These are phyloP conservation scores for Smithornis capensis DNA, from an alignment of 2,113 vertebrate genomes.

Conservation along the genomic window DNA sequence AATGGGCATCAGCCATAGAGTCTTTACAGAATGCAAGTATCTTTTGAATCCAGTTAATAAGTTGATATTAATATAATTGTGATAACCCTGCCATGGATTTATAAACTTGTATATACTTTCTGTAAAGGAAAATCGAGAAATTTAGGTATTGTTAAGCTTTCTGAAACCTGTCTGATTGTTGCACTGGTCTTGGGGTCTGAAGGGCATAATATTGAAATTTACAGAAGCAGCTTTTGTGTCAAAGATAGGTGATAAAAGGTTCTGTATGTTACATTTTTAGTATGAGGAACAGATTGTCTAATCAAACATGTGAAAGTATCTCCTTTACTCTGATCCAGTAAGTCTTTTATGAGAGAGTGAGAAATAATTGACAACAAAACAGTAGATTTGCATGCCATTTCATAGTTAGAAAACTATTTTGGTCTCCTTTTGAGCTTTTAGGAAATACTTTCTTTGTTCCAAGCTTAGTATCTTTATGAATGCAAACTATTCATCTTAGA, in stretches of 20 bases:
- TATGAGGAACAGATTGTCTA: constrained; percentile 1
- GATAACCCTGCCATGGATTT: not conserved
- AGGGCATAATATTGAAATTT: not conserved
- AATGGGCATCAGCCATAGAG: constrained; percentile 50
- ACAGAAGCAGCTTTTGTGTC: not conserved
- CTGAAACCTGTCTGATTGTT: constrained; percentile 37
- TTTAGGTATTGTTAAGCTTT: constrained; percentile 23
- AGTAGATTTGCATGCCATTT: constrained; percentile 43
- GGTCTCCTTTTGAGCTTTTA: constrained; percentile 9
- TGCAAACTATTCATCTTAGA: not conserved
- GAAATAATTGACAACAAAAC: not conserved
- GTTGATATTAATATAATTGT: not conserved
- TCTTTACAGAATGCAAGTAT: not conserved
- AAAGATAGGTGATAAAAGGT: not conserved
- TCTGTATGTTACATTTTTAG: not conserved
- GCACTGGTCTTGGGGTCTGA: not conserved
- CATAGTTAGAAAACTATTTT: not conserved
- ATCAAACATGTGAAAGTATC: not conserved
- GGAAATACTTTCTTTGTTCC: not conserved
- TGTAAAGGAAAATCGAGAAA: constrained; percentile 42
- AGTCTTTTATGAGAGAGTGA: not conserved
- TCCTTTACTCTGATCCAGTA: not conserved
- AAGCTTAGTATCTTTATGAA: constrained; percentile 1
- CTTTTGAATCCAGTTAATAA: not conserved
- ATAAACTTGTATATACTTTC: constrained; percentile 22